phyloP scores from a whole-genome alignment of 1,140 invertebrate genomes.

The Drosophila serrata region DNA sequence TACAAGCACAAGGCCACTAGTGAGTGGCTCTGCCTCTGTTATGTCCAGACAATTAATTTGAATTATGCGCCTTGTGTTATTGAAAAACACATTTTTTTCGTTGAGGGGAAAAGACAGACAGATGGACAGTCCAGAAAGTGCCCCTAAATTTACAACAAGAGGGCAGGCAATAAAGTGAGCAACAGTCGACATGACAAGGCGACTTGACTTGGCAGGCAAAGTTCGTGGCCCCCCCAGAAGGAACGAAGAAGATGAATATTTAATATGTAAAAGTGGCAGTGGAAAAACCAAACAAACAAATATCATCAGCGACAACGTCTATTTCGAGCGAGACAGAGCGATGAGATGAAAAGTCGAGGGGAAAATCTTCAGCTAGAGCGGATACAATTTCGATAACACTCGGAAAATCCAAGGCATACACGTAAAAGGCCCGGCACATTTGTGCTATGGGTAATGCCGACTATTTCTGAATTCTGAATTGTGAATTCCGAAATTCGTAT shows the following conservation, averaged over 20 bases:
- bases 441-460: constrained; percentile 60
- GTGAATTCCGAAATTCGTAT: not conserved
- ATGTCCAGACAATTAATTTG: constrained; percentile 65
- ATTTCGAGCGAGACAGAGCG: constrained; percentile 22
- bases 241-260: constrained; percentile 27
- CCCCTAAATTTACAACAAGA: constrained; percentile 35
- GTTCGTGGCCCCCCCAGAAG: constrained; percentile 18
- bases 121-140: constrained; percentile 43
- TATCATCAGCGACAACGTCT: constrained; percentile 13
- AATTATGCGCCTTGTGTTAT: constrained; percentile 62
- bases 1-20: constrained; percentile 47
- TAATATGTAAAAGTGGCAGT: constrained; percentile 18
- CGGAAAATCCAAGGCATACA: constrained; percentile 17
- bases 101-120: constrained; percentile 5
- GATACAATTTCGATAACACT: constrained; percentile 76
- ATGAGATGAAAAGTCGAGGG: constrained; percentile 7
- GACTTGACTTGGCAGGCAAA: constrained; percentile 23
- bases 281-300: constrained; percentile 36
- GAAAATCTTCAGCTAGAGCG: constrained; percentile 60
- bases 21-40: constrained; percentile 22
- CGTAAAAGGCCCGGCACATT: constrained; percentile 57
- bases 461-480: constrained; percentile 52
- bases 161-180: constrained; percentile 27
- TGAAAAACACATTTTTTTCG: constrained; percentile 53
- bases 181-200: constrained; percentile 4